phyloP scores from a whole-genome alignment of 2,113 vertebrate genomes.

The Micronycteris hirsuta region DNA sequence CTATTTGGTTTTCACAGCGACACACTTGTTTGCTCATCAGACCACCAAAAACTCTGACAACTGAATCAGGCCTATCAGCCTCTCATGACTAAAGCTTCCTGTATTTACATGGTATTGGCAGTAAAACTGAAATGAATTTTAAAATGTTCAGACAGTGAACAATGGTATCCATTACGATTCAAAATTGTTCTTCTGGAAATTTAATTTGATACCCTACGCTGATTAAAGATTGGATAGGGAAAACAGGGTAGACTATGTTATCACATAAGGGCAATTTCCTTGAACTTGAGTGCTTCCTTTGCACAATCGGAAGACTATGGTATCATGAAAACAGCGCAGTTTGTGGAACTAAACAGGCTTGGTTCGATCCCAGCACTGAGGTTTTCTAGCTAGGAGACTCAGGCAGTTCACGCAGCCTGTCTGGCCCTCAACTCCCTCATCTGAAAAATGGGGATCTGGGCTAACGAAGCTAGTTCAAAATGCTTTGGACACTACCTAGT shows the following conservation, averaged over 20 bases:
- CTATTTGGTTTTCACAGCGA: neutral
- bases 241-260: neutral
- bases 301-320: neutral
- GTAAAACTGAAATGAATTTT: constrained; percentile 18
- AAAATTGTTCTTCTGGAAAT: constrained; percentile 48
- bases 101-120: constrained; percentile 22
- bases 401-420: neutral
- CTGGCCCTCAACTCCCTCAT: neutral
- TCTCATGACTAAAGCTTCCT: constrained; percentile 41
- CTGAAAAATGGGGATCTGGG: neutral
- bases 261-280: neutral
- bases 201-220: constrained; percentile 33
- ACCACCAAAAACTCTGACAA: constrained; percentile 13
- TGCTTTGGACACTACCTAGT: neutral
- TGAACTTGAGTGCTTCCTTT: neutral
- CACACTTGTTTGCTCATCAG: constrained; percentile 37
- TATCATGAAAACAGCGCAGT: neutral
- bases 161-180: constrained; percentile 24
- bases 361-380: neutral
- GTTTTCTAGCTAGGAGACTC: neutral
- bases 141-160: constrained; percentile 6
- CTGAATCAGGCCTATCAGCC: constrained; percentile 35
- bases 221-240: neutral
- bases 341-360: neutral
- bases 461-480: neutral